Percentiles rank a stretch among this genome's conserved stretches.
Evolutionary conservation across 2,113 vertebrate genomes (phyloP).

Genomic region (Poeciliopsis retropinna): DNA sequence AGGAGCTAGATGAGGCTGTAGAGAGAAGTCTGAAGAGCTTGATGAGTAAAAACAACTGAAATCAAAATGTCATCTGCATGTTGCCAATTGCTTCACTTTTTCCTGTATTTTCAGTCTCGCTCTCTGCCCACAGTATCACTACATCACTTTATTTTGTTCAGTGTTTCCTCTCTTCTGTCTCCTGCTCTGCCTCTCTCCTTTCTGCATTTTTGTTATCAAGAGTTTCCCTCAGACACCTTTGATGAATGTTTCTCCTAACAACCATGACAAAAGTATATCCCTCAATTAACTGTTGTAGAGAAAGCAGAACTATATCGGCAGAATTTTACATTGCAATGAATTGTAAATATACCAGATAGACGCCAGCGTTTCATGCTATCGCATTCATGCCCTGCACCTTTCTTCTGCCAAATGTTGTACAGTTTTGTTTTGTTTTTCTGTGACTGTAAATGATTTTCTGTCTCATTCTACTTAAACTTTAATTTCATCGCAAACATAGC

Average conservation of each 20-base stretch:
- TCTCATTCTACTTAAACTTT: conserved; percentile 82
- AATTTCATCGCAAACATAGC: conserved; percentile 80
- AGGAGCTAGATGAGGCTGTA: conserved; percentile 96
- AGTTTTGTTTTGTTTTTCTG: conserved; percentile 72
- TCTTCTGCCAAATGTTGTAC: conserved; percentile 82
- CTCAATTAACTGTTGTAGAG: conserved; percentile 72
- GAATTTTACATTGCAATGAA: conserved; percentile 73
- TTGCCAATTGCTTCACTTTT: conserved; percentile 46
- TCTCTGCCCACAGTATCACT: conserved; percentile 49
- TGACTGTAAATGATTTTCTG: conserved; percentile 87
- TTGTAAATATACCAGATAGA: conserved; percentile 75
- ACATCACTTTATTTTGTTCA: conserved; percentile 38
- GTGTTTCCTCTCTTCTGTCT: conserved; percentile 34
- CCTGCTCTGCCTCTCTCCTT: conserved; percentile 46
- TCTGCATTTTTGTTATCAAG: conserved; percentile 63
- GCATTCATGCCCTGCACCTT: conserved; percentile 68
- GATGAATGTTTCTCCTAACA: conserved; percentile 82
- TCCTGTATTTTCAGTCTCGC: conserved; percentile 29
- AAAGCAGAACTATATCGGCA: conserved; percentile 49
- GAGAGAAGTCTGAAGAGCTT: conserved; percentile 95
- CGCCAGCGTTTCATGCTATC: conserved; percentile 66
- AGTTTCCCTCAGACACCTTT: conserved; percentile 68
- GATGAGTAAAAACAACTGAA: conserved; percentile 88
- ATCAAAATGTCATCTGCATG: conserved; percentile 75
- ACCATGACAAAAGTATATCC: conserved; percentile 77